Conservation (phyloP, 2,888 invertebrate species). For the Pseudococcus longispinus region DNA sequence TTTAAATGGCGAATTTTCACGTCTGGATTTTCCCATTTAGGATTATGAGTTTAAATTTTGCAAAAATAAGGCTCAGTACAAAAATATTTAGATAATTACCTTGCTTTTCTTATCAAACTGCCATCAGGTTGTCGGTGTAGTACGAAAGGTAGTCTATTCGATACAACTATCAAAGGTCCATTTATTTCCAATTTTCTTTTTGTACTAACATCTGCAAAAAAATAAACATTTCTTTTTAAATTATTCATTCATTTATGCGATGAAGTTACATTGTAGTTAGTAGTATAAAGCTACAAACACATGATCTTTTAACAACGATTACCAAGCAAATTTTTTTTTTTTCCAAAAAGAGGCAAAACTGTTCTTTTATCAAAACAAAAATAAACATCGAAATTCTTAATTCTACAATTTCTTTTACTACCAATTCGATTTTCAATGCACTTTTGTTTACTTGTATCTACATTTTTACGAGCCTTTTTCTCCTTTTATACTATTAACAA, state of each 20-base stretch:
- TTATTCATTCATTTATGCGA: too few relatives aligned
- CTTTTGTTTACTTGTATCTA: too few relatives aligned
- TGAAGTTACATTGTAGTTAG: too few relatives aligned
- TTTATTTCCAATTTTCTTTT: slow-evolving; percentile 60
- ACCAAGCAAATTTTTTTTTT: too few relatives aligned
- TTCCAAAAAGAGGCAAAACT: background rate
- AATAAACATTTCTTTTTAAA: background rate
- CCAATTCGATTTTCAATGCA: background rate
- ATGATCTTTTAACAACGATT: too few relatives aligned
- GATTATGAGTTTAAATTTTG: background rate
- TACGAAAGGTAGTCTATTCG: slow-evolving; percentile 63
- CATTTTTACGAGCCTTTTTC: background rate
- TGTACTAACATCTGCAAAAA: slow-evolving; percentile 58
- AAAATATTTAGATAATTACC: slow-evolving; percentile 60
- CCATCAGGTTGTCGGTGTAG: slow-evolving; percentile 62
- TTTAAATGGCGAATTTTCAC: background rate
- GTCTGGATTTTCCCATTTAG: background rate
- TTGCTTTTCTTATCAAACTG: slow-evolving; percentile 61
- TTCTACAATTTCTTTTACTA: background rate
- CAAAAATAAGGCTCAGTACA: background rate
- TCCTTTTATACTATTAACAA: too few relatives aligned
- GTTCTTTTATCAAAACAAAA: background rate
- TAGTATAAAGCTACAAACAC: too few relatives aligned
- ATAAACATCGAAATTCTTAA: background rate
- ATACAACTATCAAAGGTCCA: slow-evolving; percentile 63